Percentiles rank a stretch among this genome's conserved stretches.
phyloP scores from a whole-genome alignment of 1,140 invertebrate genomes.

The Musca vetustissima region DNA sequence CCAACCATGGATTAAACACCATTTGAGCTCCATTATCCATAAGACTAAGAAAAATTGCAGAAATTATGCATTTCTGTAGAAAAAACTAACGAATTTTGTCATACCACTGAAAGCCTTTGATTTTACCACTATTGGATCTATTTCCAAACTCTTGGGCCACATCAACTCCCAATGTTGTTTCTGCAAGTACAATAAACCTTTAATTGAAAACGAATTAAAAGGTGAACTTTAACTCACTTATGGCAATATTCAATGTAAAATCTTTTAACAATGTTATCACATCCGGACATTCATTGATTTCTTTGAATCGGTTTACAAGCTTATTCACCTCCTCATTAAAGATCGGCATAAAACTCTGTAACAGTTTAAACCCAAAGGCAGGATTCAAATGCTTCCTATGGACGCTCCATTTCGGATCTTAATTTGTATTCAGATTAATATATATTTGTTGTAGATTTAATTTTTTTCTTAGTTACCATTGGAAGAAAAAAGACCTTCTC shows the following conservation, averaged over 20 bases:
- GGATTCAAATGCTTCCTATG: conserved; percentile 39
- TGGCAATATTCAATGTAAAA: conserved; percentile 37
- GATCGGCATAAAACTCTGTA: conserved; percentile 38
- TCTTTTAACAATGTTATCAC: conserved; percentile 27
- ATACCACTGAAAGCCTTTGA: conserved; percentile 43
- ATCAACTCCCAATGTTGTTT: conserved; percentile 40
- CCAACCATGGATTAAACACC: conserved; percentile 47
- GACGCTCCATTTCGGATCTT: conserved; percentile 36
- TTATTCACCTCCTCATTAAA: conserved; percentile 36
- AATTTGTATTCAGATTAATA: not conserved
- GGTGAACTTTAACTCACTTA: conserved; percentile 34
- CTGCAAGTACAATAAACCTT: too few relatives aligned
- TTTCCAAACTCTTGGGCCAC: conserved; percentile 33
- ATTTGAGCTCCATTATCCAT: conserved; percentile 46
- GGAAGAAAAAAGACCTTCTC: conserved; percentile 42
- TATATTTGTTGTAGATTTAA: not conserved
- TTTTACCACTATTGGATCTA: conserved; percentile 28
- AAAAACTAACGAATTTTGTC: not conserved
- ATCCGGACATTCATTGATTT: conserved; percentile 23
- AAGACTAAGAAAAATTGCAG: conserved; percentile 2
- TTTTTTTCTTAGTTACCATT: conserved; percentile 29
- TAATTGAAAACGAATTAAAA: too few relatives aligned
- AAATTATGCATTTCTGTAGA: conserved; percentile 6
- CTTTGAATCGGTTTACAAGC: conserved; percentile 30
- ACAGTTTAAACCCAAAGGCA: conserved; percentile 34